phyloP scores from a whole-genome alignment of 2,888 invertebrate species.

The Sinodicranocentrus sp. region DNA sequence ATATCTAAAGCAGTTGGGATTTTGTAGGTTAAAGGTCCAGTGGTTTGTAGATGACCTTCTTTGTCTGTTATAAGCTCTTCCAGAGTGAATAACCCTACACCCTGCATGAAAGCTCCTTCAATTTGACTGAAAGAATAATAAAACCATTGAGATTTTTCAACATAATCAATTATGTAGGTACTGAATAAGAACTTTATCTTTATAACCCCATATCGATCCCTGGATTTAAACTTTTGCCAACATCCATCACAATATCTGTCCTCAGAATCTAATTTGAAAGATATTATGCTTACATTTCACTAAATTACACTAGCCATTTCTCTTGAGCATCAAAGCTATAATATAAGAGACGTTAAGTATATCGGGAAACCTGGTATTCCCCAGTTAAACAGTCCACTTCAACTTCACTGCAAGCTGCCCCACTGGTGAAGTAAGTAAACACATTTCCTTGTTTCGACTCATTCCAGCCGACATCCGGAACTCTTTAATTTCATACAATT shows the following conservation, averaged over 20 bases:
- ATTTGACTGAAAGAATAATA: too few relatives aligned
- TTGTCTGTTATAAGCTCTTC: constrained; percentile 93
- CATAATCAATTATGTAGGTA: too few relatives aligned
- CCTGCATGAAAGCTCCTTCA: constrained; percentile 89
- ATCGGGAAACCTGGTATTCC: constrained; percentile 90
- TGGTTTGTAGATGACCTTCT: constrained; percentile 87
- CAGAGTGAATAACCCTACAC: constrained; percentile 93
- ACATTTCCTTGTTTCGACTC: constrained; percentile 61
- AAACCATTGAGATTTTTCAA: too few relatives aligned
- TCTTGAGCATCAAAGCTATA: too few relatives aligned
- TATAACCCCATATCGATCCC: constrained; percentile 98
- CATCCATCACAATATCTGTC: constrained; percentile 97
- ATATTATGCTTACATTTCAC: too few relatives aligned
- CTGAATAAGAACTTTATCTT: too few relatives aligned
- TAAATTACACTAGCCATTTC: too few relatives aligned
- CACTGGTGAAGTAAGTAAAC: constrained; percentile 92
- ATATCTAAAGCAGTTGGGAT: constrained; percentile 95
- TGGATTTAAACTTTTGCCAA: constrained; percentile 96
- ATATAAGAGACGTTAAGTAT: too few relatives aligned
- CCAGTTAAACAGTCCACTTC: constrained; percentile 97
- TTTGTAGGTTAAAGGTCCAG: constrained; percentile 96
- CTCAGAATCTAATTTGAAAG: constrained; percentile 82
- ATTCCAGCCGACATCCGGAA: constrained; percentile 68
- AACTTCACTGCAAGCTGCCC: constrained; percentile 91
- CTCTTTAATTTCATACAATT: constrained; percentile 37